These are phyloP conservation scores for Ctenosaura bakeri DNA, from an alignment of 2,797 vertebrate genomes.

Conservation along the genomic window DNA sequence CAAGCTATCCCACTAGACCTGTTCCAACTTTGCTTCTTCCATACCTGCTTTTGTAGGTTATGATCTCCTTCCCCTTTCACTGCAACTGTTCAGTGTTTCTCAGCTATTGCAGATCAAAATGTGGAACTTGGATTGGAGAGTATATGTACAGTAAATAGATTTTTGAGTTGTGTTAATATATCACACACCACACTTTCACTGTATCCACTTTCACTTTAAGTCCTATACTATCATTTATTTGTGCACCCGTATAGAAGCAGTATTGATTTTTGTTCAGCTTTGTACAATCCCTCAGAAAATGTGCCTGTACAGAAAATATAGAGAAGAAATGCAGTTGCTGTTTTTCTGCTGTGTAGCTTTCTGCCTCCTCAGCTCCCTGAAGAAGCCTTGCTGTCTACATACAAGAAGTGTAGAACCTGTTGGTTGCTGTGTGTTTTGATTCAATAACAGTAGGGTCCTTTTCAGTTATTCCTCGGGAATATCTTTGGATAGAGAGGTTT, in stretches of 20 bases:
- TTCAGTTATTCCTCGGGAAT: neutral
- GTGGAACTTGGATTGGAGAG: neutral
- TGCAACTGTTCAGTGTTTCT: neutral
- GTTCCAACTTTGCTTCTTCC: neutral
- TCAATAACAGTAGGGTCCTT: neutral
- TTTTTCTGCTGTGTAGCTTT: neutral
- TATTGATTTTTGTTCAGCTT: neutral
- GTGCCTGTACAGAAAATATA: neutral
- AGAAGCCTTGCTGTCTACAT: neutral
- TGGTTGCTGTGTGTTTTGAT: neutral
- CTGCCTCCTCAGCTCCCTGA: neutral
- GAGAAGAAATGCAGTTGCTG: neutral
- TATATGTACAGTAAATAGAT: neutral
- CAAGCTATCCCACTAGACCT: neutral
- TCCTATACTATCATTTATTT: neutral
- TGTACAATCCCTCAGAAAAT: neutral
- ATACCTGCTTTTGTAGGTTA: neutral
- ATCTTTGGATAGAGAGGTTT: neutral
- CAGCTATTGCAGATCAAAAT: neutral
- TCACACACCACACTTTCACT: neutral
- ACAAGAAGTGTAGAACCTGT: neutral
- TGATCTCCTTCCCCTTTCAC: neutral
- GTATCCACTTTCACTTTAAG: too few relatives aligned
- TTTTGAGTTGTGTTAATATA: neutral
- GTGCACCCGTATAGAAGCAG: too few relatives aligned